phyloP scores from a whole-genome alignment of 2,888 invertebrate genomes.

The Alentia gelatinosa region DNA sequence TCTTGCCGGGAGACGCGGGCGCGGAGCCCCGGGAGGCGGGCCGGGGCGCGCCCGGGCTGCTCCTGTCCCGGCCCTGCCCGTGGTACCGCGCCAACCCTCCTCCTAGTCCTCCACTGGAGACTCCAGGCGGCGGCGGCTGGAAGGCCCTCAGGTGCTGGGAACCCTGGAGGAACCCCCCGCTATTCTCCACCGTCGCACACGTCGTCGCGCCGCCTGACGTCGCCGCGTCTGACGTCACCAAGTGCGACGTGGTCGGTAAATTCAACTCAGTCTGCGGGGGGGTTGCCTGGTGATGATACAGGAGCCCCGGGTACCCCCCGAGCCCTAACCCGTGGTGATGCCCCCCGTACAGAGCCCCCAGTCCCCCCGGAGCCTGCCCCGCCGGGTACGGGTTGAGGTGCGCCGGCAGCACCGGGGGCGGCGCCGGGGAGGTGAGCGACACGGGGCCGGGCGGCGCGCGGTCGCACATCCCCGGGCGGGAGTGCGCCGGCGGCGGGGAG shows the following conservation, averaged over 20 bases:
- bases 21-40: conserved; percentile 18
- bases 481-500: background rate
- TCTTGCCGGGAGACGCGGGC: conserved; percentile 19
- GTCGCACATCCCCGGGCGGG: background rate
- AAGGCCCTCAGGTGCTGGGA: background rate
- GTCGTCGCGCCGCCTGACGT: background rate
- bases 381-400: background rate
- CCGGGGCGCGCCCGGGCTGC: background rate
- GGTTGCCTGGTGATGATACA: background rate
- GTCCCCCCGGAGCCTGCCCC: background rate
- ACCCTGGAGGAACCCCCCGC: background rate
- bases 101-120: too few species aligned
- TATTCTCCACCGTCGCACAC: background rate
- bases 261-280: background rate
- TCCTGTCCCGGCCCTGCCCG: background rate
- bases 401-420: background rate
- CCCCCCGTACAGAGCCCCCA: background rate
- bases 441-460: background rate
- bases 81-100: too few species aligned
- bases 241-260: background rate
- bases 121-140: background rate
- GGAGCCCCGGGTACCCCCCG: background rate
- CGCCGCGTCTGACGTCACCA: background rate
- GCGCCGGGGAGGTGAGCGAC: background rate
- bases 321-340: background rate